Evolutionary conservation across 2,888 invertebrate genomes (phyloP), one percentile per base, ranked within the genome.

Genomic region (Drosophila pseudotalamancana): DNA sequence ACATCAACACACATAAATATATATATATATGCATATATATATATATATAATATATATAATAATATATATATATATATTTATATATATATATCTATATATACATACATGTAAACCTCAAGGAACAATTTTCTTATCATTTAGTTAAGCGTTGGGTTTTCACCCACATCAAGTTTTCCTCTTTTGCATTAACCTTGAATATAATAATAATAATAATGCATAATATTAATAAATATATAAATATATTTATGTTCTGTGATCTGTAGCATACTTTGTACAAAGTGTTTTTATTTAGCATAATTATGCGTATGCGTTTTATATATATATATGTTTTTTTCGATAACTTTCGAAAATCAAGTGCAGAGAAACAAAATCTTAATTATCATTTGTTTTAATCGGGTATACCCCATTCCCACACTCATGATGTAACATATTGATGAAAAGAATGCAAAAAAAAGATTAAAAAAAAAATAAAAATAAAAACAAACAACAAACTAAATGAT

Each of bases 191-290:
- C 60, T 70, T 69, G 69, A 72, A 61, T 73, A 69, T 67, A 64
- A 63, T 77, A 73, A 21, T 66, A 54, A 68, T 60, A 62, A 72
- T 77, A 71, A 59, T 75, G 71, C 75, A 72, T 72, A 60, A 31
- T 67, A 57, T 60, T 61, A 62, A 73, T 77, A 74, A 59, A 76
- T 76, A 73, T 73, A 68, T 51, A 72, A 70, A 79, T 75, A 83
- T 51, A 77, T 78, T 88, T 88, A 89, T 90, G 89, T 90, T 91
- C 91, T 91, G 91, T 91, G 91, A 91, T 91, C 90, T 89, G 90
- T 91, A 90, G 90, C 87, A 90, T 90, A 90, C 89, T 90, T 90
- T 90, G 90, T 90, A 90, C 89, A 90, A 90, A 90, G 88, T 90
- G 90, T 88, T 79, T 88, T 70, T 78, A 65, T 74, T 78, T 80